Evolutionary conservation across 1,140 invertebrate species (phyloP), one percentile per base, ranked within the genome.

Genomic region (Bombus vancouverensis): DNA sequence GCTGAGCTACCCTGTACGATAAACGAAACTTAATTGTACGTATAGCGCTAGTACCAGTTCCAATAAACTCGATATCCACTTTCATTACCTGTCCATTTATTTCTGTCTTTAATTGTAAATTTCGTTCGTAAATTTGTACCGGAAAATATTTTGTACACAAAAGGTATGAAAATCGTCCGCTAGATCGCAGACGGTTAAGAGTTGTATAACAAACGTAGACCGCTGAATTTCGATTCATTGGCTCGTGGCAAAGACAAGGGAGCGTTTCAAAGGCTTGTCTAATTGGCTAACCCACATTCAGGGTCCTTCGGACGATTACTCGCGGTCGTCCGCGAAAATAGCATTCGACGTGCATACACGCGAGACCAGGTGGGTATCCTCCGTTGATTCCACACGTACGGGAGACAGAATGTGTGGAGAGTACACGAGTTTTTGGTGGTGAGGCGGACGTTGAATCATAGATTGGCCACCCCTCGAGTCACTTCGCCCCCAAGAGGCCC

Each of bases 391-490:
- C 37, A 44, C 18, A 18, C 18, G 25, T 68, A 53, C 62, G 18
- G 22, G 15, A 25, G 28, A 12, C 32, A 15, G 34, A 22, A 37
- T 3, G 44, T 44, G 37, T 47, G 12, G 8, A 32, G 28, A 37
- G 75, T 53, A n/a, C 65, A 68, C 53, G 1, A 10, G 12, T 65
- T 81, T 72, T 18, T 34, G 37, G 77, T 71, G 66, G 22, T 86
- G 87, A 87, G 83, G 68, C 83, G 88, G 66, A 65, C 74, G 85
- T 91, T 92, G 89, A 92, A 93, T 92, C 90, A 93, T 90, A 91
- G 87, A 89, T 87, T 42, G 39, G 6, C 81, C 84, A 85, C 78
- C 88, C 80, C 89, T 86, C 89, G 79, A 28, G 79, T 70, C 71
- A 59, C 89, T 8, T 57, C 73, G 47, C 39, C 72, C 39, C 28